These are phyloP conservation scores for Arctia plantaginis DNA, from an alignment of 2,888 invertebrate species.

Conservation along the genomic window DNA sequence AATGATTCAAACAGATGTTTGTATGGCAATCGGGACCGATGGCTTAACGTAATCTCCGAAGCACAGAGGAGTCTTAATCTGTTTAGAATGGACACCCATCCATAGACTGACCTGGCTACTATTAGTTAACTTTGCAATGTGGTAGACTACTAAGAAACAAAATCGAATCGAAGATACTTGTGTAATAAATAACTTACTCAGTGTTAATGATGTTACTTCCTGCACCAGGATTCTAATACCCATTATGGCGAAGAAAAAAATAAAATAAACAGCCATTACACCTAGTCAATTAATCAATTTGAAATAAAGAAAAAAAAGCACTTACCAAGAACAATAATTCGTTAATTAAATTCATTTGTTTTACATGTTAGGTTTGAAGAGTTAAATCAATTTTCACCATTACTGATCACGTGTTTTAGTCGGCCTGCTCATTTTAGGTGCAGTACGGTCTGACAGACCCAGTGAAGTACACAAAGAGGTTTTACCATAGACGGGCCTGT, in stretches of 20 bases:
- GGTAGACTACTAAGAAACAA: not conserved
- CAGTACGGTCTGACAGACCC: not conserved
- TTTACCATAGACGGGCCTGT: no score
- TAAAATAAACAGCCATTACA: constrained; percentile 3
- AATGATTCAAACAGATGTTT: no score
- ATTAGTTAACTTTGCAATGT: not conserved
- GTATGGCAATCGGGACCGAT: no score
- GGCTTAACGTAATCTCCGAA: no score
- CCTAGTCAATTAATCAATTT: not conserved
- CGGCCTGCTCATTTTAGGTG: not conserved
- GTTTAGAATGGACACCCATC: not conserved
- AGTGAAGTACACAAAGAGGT: no score
- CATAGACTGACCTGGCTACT: not conserved
- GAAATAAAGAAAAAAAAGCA: not conserved
- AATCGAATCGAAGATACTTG: no score
- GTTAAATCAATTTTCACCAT: not conserved
- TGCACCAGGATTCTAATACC: not conserved
- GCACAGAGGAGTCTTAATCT: no score
- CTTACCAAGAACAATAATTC: not conserved
- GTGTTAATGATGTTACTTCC: constrained; percentile 19
- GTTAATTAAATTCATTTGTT: not conserved
- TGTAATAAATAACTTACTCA: constrained; percentile 51
- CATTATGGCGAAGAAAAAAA: not conserved
- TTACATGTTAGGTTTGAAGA: not conserved
- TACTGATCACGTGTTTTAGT: not conserved